Evolutionary conservation across 2,888 invertebrate species (phyloP).

Genomic region (Spicauda simplicius): DNA sequence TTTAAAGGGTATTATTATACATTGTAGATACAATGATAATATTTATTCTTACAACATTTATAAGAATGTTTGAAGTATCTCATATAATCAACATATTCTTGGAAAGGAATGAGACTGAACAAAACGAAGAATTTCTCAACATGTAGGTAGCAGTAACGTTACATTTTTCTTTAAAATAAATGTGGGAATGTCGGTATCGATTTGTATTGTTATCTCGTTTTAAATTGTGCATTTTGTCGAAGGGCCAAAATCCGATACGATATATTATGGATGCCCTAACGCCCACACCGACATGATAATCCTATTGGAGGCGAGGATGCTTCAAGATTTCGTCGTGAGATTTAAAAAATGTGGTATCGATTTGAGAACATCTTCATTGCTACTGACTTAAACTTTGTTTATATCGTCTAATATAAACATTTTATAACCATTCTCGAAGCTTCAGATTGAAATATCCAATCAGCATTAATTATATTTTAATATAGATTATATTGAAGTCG

Average conservation of each 20-base stretch:
- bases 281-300: slow-evolving; percentile 14
- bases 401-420: not conserved
- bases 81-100: not conserved
- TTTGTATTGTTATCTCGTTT: slow-evolving; percentile 33
- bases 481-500: slow-evolving; percentile 1
- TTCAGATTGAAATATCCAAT: slow-evolving; percentile 2
- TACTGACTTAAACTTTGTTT: not conserved
- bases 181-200: slow-evolving; percentile 25
- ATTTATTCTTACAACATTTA: too few relatives aligned
- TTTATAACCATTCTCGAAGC: not conserved
- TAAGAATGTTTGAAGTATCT: not conserved
- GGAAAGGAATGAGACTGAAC: not conserved
- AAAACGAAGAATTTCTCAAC: slow-evolving; percentile 1
- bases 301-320: slow-evolving; percentile 6
- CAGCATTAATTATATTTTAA: slow-evolving; percentile 9
- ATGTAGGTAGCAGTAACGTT: slow-evolving; percentile 1
- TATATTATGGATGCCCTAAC: slow-evolving; percentile 5
- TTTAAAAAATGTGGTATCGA: slow-evolving; percentile 7
- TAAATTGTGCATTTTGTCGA: slow-evolving; percentile 14
- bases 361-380: not conserved
- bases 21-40: too few relatives aligned
- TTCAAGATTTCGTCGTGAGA: not conserved
- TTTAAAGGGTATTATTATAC: too few relatives aligned
- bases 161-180: not conserved
- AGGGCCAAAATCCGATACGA: slow-evolving; percentile 11